Base-by-base conservation (phyloP, 1,140 invertebrate genomes). In the Drosophila virilis region DNA sequence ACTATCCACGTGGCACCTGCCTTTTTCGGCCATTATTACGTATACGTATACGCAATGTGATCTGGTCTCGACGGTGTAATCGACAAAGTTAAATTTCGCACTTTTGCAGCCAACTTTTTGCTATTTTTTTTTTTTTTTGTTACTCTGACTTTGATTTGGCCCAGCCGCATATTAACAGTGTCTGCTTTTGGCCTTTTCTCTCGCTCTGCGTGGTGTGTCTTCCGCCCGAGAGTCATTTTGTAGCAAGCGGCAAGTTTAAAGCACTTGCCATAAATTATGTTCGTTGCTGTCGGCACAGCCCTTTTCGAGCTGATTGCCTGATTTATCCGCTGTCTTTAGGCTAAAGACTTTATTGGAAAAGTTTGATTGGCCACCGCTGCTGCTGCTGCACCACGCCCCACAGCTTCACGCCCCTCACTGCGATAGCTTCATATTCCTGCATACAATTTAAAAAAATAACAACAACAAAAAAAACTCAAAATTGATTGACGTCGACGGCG, bases 311-410 rank as follows among this genome's bases (percentile, higher is more conserved):
- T 82, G 82, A 86, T 88, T 82, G 76, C 83, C 70, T 86, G 83
- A 86, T 83, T 88, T 86, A 86, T 86, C 79, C 79, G 69, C 76
- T 82, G 83, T 88, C 83, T 82, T 86, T 88, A 79, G 79, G 83
- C 76, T 88, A 86, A 86, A 86, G 83, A 86, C 83, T 88, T 86
- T 86, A 86, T 86, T 86, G 83, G 83, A 83, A 86, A 86, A 86
- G 83, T 88, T 86, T 88, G 83, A 86, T 86, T 86, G 83, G 45
- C 57, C 62, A 54, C 73, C 58, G 57, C 17, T 46, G 55, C 66
- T 83, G 32, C 48, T 60, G 38, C 22, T 28, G 22, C 22, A 28
- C 22, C 5, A 28, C 22, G 22, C 4, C 22, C 22, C 22, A 28
- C 22, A 28, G 22, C 22, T 28, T 1, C 52, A 13, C 40, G 3